These are phyloP conservation scores for Pinctada fucata DNA, from an alignment of 2,888 invertebrate species.

Conservation along the genomic window DNA sequence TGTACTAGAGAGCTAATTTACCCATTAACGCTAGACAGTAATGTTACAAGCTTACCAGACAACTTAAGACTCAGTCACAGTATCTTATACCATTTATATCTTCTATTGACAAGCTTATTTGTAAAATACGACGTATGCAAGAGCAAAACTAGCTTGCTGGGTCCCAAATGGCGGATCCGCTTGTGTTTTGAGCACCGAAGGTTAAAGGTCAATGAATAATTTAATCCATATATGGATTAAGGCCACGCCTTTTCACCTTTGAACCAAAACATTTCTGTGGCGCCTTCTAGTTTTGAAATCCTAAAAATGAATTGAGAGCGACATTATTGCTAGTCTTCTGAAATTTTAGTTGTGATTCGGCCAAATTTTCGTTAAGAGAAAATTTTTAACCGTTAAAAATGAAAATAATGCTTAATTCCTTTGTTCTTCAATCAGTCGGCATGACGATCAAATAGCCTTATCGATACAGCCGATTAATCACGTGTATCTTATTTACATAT, in stretches of 20 bases:
- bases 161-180: neutral
- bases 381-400: neutral
- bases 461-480: slow-evolving; percentile 36
- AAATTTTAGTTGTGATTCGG: too few relatives aligned
- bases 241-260: neutral
- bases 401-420: neutral
- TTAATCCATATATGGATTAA: neutral
- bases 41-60: too few relatives aligned
- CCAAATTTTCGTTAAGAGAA: neutral
- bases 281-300: too few relatives aligned
- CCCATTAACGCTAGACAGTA: too few relatives aligned
- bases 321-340: too few relatives aligned
- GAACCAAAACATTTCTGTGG: too few relatives aligned
- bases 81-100: too few relatives aligned
- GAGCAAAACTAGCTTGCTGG: neutral
- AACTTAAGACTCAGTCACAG: too few relatives aligned
- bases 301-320: too few relatives aligned
- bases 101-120: too few relatives aligned
- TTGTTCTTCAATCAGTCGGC: slow-evolving; percentile 1
- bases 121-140: too few relatives aligned
- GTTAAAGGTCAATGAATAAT: neutral
- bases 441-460: neutral
- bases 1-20: too few relatives aligned
- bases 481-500: slow-evolving; percentile 39
- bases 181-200: neutral